phyloP scores from a whole-genome alignment of 2,113 vertebrate genomes.

The Eidolon helvum region DNA sequence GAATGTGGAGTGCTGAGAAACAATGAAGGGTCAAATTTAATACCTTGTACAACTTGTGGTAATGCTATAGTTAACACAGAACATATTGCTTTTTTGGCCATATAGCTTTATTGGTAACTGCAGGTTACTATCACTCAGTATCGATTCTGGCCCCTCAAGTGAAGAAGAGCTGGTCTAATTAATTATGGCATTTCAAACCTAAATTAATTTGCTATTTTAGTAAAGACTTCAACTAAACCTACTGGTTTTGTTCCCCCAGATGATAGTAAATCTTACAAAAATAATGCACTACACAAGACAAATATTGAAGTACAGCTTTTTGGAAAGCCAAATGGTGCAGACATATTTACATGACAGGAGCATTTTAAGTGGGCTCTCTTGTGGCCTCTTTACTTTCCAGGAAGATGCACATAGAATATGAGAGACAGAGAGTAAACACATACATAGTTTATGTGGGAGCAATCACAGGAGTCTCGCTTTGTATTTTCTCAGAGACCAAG shows the following conservation, averaged over 20 bases:
- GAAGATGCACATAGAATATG: not conserved
- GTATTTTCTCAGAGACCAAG: not conserved
- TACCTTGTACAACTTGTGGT: not conserved
- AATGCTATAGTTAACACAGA: not conserved
- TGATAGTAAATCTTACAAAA: slow-evolving; percentile 53
- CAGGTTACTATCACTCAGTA: slow-evolving; percentile 57
- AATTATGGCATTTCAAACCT: slow-evolving; percentile 77
- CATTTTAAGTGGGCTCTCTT: not conserved
- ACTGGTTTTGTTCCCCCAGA: slow-evolving; percentile 33
- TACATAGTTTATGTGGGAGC: not conserved
- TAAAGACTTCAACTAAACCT: slow-evolving; percentile 56
- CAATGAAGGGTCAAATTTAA: not conserved
- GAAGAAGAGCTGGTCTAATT: slow-evolving; percentile 71
- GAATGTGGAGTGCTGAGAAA: not conserved
- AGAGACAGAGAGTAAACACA: not conserved
- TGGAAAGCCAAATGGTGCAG: not conserved
- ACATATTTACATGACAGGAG: not conserved
- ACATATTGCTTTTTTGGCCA: slow-evolving; percentile 21
- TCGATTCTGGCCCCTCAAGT: slow-evolving; percentile 52
- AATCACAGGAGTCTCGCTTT: not conserved
- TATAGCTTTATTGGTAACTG: slow-evolving; percentile 50
- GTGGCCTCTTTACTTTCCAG: slow-evolving; percentile 41
- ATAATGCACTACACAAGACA: slow-evolving; percentile 38
- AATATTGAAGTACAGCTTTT: not conserved
- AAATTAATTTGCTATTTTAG: slow-evolving; percentile 74